Conservation (phyloP, 1,140 invertebrate genomes). For the Hyphantria cunea region DNA sequence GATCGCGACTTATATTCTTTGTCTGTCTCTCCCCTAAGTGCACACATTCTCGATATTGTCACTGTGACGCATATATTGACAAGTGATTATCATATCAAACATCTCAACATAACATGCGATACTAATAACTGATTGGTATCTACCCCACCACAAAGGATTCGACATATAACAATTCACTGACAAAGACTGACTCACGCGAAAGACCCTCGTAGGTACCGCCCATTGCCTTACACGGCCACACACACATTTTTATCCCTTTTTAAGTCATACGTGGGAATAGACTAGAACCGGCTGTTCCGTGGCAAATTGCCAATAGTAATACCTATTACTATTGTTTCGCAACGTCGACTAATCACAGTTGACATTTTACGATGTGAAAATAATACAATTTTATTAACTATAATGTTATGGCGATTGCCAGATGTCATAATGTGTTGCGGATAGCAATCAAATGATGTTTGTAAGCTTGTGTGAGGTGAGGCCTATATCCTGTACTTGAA, state of each 20-base stretch:
- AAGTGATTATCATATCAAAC: no score
- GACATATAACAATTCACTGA: slow-evolving; percentile 9
- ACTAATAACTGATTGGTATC: slow-evolving; percentile 17
- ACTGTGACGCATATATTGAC: no score
- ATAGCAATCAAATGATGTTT: slow-evolving; percentile 35
- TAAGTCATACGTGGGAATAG: slow-evolving; percentile 44
- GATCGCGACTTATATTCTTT: no score
- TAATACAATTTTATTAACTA: slow-evolving; percentile 34
- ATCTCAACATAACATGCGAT: no score
- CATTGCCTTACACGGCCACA: slow-evolving; percentile 42
- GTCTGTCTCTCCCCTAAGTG: no score
- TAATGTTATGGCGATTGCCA: slow-evolving; percentile 23
- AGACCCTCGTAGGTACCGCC: slow-evolving; percentile 38
- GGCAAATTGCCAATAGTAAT: slow-evolving; percentile 36
- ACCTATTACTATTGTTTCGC: slow-evolving; percentile 42
- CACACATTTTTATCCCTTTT: slow-evolving; percentile 53
- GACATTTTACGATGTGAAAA: slow-evolving; percentile 38
- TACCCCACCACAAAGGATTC: slow-evolving; percentile 16
- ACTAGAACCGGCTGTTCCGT: slow-evolving; percentile 32
- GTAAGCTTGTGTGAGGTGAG: slow-evolving; percentile 39
- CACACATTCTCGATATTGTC: no score
- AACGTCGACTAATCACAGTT: slow-evolving; percentile 24
- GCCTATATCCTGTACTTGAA: no score
- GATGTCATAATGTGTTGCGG: slow-evolving; percentile 44
- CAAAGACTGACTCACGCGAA: slow-evolving; percentile 41